A percentile compares a stretch with the other conserved stretches of the same genome.
These are phyloP conservation scores for Helogale parvula DNA, from an alignment of 2,113 vertebrate species.

Conservation along the genomic window DNA sequence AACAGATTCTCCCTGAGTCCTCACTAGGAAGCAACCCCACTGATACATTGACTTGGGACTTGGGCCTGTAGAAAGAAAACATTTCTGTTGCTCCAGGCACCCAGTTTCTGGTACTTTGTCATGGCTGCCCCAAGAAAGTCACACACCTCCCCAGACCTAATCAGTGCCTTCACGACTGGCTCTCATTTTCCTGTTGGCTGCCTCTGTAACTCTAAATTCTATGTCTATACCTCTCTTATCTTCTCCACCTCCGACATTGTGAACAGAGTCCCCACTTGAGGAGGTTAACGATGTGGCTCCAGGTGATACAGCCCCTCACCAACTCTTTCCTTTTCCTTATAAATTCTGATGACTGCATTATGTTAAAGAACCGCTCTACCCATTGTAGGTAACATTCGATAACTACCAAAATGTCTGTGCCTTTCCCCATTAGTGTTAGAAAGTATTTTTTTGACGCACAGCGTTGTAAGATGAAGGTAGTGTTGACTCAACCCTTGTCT, in stretches of 20 bases:
- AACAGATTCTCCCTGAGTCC: neutral
- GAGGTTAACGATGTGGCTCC: neutral
- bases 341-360: neutral
- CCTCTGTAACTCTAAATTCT: neutral
- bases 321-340: neutral
- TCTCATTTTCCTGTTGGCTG: neutral
- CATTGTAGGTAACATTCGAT: neutral
- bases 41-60: neutral
- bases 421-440: neutral
- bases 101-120: neutral
- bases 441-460: neutral
- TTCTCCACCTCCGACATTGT: too few species aligned
- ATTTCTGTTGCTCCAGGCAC: neutral
- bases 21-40: neutral
- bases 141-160: neutral
- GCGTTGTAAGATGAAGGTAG: accelerated
- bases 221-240: neutral
- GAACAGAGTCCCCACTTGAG: neutral
- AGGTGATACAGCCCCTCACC: neutral
- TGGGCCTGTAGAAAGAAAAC: neutral
- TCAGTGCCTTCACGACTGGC: too few species aligned
- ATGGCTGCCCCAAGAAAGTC: neutral
- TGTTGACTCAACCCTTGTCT: neutral
- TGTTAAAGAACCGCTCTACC: neutral
- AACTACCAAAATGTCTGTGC: too few species aligned